Evolutionary conservation across 2,797 vertebrate genomes (phyloP).

Genomic region (Falco biarmicus): DNA sequence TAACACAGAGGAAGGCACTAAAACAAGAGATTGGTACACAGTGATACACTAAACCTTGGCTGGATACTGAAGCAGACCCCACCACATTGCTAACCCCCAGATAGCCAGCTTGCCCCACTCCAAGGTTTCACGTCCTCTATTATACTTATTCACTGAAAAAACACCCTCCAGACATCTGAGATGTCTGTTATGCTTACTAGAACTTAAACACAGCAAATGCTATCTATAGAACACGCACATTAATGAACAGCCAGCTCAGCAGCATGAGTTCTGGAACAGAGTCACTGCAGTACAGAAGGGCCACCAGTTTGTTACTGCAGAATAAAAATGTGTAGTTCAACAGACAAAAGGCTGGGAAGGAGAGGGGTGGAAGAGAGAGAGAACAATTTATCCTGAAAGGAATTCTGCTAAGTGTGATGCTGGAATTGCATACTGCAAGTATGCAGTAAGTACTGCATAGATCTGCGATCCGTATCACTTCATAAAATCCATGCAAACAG

Average conservation of each 20-base stretch:
- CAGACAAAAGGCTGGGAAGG: not conserved
- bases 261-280: conserved; percentile 9
- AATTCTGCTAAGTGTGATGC: not conserved
- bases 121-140: not conserved
- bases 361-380: accelerated
- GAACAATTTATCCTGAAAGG: not conserved
- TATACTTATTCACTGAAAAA: not conserved
- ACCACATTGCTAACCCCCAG: not conserved
- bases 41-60: not conserved
- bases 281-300: not conserved
- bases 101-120: not conserved
- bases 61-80: not conserved
- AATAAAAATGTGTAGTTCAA: not conserved
- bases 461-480: not conserved
- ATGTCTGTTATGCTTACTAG: not conserved
- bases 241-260: conserved; percentile 47
- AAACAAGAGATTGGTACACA: not conserved
- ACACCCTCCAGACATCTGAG: not conserved
- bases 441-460: not conserved
- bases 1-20: not conserved
- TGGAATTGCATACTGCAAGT: not conserved
- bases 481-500: not conserved
- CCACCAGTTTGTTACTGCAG: not conserved
- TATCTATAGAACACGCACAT: conserved; percentile 17
- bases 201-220: conserved; percentile 29